Conservation (phyloP, 1,140 invertebrate genomes). For the Drosophila arawakana region DNA sequence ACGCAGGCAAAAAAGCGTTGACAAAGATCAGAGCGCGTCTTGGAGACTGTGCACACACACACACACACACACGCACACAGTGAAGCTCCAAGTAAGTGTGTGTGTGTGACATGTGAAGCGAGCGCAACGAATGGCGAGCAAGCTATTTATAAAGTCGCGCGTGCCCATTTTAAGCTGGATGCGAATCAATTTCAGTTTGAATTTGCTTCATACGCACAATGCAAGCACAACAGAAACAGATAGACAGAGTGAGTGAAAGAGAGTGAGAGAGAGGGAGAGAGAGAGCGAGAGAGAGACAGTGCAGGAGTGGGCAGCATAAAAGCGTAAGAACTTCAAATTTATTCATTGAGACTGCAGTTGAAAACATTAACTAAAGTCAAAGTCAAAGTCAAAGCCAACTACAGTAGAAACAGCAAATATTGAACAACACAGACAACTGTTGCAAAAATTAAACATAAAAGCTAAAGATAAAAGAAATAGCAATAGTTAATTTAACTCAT, state of each 20-base stretch:
- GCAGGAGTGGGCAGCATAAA: neutral
- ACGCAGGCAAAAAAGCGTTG: slow-evolving; percentile 37
- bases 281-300: neutral
- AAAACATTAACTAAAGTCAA: neutral
- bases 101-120: slow-evolving; percentile 35
- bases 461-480: no score
- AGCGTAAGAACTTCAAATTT: neutral
- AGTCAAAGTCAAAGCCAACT: neutral
- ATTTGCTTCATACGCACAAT: neutral
- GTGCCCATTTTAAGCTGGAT: slow-evolving; percentile 57
- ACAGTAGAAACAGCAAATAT: no score
- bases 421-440: no score
- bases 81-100: slow-evolving; percentile 24
- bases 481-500: no score
- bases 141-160: slow-evolving; percentile 60
- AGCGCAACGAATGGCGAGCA: slow-evolving; percentile 66
- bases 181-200: slow-evolving; percentile 40
- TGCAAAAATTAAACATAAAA: no score
- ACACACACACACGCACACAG: slow-evolving; percentile 37
- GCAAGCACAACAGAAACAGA: neutral
- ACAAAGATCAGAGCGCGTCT: slow-evolving; percentile 74
- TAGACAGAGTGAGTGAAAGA: neutral
- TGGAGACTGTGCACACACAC: slow-evolving; percentile 59
- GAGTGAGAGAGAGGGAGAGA: neutral
- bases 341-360: neutral